Evolutionary conservation across 2,113 vertebrate species (phyloP).

Genomic region (Ailuropoda melanoleuca): DNA sequence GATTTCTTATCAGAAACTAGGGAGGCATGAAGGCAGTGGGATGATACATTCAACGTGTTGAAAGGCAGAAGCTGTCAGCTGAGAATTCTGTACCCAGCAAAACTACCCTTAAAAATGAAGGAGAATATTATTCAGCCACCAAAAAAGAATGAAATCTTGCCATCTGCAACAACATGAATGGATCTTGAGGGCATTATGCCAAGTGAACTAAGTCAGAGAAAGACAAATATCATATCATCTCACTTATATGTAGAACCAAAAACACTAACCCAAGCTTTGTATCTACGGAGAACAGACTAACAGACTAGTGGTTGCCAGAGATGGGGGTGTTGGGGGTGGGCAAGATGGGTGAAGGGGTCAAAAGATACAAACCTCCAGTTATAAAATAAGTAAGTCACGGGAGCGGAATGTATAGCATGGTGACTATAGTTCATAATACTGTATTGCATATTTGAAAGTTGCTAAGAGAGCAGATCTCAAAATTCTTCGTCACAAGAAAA

Average conservation of each 20-base stretch:
- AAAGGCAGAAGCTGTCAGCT: neutral
- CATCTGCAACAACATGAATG: neutral
- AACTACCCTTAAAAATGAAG: conserved; percentile 35
- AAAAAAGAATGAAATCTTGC: neutral
- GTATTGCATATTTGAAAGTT: neutral
- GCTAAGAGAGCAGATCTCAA: neutral
- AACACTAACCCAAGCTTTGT: neutral
- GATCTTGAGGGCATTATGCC: neutral
- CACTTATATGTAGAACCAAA: neutral
- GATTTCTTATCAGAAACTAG: conserved; percentile 25
- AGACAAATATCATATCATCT: neutral
- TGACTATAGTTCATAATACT: neutral
- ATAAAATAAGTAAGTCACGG: neutral
- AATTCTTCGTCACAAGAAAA: neutral
- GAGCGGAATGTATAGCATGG: neutral
- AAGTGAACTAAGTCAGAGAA: neutral
- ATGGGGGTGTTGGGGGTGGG: neutral
- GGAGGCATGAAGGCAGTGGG: neutral
- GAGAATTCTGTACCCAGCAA: neutral
- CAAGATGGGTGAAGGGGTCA: neutral
- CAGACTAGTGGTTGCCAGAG: neutral
- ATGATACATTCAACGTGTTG: neutral
- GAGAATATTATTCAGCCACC: neutral
- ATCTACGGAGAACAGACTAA: neutral
- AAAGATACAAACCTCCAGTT: neutral